A percentile compares a stretch with the other conserved stretches of the same genome.
Evolutionary conservation across 2,113 vertebrate genomes (phyloP).

Genomic region (Atractosteus spatula): DNA sequence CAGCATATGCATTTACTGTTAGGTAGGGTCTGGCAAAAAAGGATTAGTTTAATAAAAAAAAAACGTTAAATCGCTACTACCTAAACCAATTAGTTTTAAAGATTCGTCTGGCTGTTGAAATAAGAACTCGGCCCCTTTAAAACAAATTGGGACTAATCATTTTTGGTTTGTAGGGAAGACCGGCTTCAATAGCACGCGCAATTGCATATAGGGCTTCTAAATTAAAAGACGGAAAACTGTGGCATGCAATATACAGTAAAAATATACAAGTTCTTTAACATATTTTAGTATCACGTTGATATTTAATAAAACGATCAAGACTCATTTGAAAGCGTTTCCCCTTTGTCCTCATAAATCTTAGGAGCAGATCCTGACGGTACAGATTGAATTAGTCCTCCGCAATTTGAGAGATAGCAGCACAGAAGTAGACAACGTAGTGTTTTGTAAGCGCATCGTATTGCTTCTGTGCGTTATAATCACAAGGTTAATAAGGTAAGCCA

Average conservation of each 20-base stretch:
- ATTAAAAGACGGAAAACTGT: no score
- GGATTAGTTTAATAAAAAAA: no score
- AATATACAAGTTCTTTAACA: background rate
- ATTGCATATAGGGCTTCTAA: background rate
- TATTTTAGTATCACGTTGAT: background rate
- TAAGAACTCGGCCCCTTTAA: slow-evolving; percentile 10
- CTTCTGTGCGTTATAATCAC: background rate
- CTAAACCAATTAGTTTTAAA: no score
- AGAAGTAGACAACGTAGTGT: background rate
- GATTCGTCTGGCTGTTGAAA: background rate
- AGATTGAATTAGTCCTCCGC: slow-evolving; percentile 1
- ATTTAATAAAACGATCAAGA: background rate
- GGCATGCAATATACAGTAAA: no score
- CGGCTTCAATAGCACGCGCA: background rate
- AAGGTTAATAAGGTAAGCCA: slow-evolving; percentile 4
- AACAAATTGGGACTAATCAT: slow-evolving; percentile 5
- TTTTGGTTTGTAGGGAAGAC: background rate
- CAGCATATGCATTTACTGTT: no score
- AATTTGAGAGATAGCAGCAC: background rate
- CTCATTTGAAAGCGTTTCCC: background rate
- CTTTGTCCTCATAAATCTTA: background rate
- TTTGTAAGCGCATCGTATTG: background rate
- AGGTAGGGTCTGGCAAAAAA: no score
- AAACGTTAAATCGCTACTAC: no score
- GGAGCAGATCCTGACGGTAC: background rate